Evolutionary conservation across 2,113 vertebrate species (phyloP), one percentile per base, ranked within the genome.

Genomic region (Nicator chloris): DNA sequence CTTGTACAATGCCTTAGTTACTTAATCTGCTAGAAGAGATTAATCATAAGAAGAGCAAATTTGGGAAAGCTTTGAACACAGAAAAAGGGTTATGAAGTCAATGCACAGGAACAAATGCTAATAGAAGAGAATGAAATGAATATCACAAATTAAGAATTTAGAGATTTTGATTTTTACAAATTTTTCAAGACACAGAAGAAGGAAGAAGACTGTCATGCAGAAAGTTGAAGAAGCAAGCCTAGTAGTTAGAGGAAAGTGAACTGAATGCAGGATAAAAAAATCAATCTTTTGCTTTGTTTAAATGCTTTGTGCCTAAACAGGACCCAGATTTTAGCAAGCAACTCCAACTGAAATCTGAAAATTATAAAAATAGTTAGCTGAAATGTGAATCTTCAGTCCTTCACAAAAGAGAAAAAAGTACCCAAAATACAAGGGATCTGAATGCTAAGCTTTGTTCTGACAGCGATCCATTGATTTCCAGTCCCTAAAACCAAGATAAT

Each of bases 391-490:
- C 40, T 53, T 64, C 60, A 75, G 45, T 42, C 80, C 66, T 57
- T 86, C 35, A 26, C 9, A 7, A 35, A 94, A 35, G 9, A 69
- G 30, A 61, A 88, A 88, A 73, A 64, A 20, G 28, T 68, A 40
- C 18, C 82, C 63, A 91, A 92, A 91, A 82, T 54, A 75, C n/a
- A 78, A 86, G 44, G 49, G 33, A 68, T 40, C 39, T 59, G 35
- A 91, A 75, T 18, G 30, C 37, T 85, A 57, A 53, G 35, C 35
- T 59, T 80, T 72, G 22, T 72, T 88, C 68, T 93, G 68, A 92
- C 90, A 93, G 47, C 56, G 76, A 83, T 82, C 60, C 82, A 86
- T 85, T 95, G 78, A 94, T 93, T 95, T 95, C 42, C 42, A 82
- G 24, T 54, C 33, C 37, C 53, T 66, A 78, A 90, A 92, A 79